phyloP scores from a whole-genome alignment of 2,888 invertebrate species.

The Reticulitermes lucifugus region DNA sequence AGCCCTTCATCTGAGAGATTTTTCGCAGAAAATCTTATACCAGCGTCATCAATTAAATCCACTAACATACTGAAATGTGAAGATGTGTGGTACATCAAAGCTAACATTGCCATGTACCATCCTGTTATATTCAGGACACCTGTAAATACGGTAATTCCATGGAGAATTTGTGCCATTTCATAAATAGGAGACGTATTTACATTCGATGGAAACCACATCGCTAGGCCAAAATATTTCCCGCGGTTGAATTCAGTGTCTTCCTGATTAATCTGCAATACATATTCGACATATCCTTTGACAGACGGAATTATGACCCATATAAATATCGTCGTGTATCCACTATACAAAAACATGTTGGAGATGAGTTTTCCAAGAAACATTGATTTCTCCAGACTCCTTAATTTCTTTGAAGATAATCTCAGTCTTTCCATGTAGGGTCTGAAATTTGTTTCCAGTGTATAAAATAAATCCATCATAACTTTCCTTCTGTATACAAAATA shows the following conservation, averaged over 20 bases:
- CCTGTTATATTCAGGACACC: not conserved
- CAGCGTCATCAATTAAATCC: not conserved
- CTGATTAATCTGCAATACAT: not conserved
- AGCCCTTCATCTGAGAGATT: not conserved
- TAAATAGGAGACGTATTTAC: conserved; percentile 12
- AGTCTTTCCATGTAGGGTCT: not conserved
- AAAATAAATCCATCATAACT: not conserved
- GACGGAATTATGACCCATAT: not conserved
- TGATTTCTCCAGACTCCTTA: not conserved
- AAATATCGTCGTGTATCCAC: not conserved
- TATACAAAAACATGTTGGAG: not conserved
- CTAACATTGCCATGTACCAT: not conserved
- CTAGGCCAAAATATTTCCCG: conserved; percentile 8
- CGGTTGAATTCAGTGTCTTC: not conserved
- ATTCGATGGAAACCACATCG: not conserved
- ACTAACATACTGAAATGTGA: not conserved
- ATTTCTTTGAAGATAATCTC: not conserved
- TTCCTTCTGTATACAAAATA: conserved; percentile 7
- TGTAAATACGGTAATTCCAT: not conserved
- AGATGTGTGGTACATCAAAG: not conserved
- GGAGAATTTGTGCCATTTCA: conserved; percentile 5
- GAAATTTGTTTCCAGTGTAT: not conserved
- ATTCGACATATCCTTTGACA: conserved; percentile 1
- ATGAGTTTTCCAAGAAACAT: not conserved
- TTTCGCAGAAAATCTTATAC: not conserved